Evolutionary conservation across 2,797 vertebrate genomes (phyloP), one percentile per base, ranked within the genome.

Genomic region (Eremophila alpestris): DNA sequence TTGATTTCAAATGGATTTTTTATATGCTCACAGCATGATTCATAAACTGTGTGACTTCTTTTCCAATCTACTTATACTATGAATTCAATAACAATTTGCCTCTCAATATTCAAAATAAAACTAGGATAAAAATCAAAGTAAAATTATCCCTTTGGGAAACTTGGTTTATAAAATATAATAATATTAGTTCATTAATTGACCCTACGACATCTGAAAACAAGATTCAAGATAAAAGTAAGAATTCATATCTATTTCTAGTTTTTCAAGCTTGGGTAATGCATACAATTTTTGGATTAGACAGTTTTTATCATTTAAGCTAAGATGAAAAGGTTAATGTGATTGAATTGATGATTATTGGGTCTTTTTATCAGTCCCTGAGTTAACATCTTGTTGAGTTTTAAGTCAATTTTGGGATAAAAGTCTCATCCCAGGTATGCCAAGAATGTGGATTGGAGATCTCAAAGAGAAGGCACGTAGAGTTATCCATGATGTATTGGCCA

Each of bases 121-220:
- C 59, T 90, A 94, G 40, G 34, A 80, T 82, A 90, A 67, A 94
- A 96, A 91, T 84, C 23, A 68, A 95, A 85, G 10, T 38, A n/a
- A 94, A 76, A 82, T 38, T 71, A 87, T 55, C 10, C 32, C 43
- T 49, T 89, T 70, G 71, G 38, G 20, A 75, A 88, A 63, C 4
- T 16, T 78, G 13, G 6, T 40, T 64, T 75, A 62, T 63, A 76
- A 81, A 55, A 29, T 51, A 18, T 26, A 40, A 43, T 46, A 77
- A 11, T 41, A 23, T 9, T 40, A 41, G n/a, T 43, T 73, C 18
- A 16, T 43, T 13, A 41, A 79, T 26, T 4, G 6, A 54, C 4
- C 22, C 5, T 51, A 29, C 55, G 55, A 69, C 15, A 70, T 7
- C 23, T 82, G 19, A 84, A 80, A 60, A 41, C 4, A 78, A 59